These are phyloP conservation scores for Portevinia maculata DNA, from an alignment of 2,888 invertebrate species.

Conservation along the genomic window DNA sequence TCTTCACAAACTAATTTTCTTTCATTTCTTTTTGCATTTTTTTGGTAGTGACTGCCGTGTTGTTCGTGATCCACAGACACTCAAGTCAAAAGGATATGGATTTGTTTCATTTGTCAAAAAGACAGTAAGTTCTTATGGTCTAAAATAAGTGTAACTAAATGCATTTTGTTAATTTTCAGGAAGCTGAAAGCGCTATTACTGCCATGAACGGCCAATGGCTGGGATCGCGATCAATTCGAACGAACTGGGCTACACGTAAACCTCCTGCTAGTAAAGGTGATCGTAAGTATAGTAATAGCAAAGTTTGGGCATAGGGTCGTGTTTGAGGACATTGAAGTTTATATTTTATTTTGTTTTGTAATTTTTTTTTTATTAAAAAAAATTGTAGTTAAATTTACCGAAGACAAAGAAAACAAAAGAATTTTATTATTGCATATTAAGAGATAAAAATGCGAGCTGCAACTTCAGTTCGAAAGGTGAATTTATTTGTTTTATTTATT, in stretches of 20 bases:
- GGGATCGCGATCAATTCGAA: slow-evolving; percentile 97
- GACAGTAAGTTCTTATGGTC: slow-evolving; percentile 88
- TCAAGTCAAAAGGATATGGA: slow-evolving; percentile 99
- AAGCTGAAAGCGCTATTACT: slow-evolving; percentile 98
- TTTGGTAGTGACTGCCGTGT: slow-evolving; percentile 96
- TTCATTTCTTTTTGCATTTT: slow-evolving; percentile 36
- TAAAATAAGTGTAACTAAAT: slow-evolving; percentile 74
- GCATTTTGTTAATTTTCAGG: slow-evolving; percentile 84
- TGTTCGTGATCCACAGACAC: slow-evolving; percentile 98
- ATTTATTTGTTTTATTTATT: slow-evolving; percentile 36
- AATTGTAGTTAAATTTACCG: slow-evolving; percentile 37
- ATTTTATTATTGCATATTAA: slow-evolving; percentile 69
- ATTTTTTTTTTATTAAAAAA: slow-evolving; percentile 40
- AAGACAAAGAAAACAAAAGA: slow-evolving; percentile 53
- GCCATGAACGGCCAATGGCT: slow-evolving; percentile 99
- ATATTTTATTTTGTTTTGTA: neutral
- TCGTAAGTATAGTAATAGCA: slow-evolving; percentile 84
- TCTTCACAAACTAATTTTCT: neutral
- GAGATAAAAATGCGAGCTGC: slow-evolving; percentile 61
- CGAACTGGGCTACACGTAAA: slow-evolving; percentile 99
- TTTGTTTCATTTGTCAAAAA: slow-evolving; percentile 99
- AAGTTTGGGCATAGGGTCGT: slow-evolving; percentile 15
- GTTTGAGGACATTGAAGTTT: neutral
- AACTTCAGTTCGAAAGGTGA: slow-evolving; percentile 73
- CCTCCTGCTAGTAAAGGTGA: slow-evolving; percentile 96